These are phyloP conservation scores for Dendrophyllia cribrosa DNA, from an alignment of 64 coral and sea anemone genomes.

Conservation along the genomic window DNA sequence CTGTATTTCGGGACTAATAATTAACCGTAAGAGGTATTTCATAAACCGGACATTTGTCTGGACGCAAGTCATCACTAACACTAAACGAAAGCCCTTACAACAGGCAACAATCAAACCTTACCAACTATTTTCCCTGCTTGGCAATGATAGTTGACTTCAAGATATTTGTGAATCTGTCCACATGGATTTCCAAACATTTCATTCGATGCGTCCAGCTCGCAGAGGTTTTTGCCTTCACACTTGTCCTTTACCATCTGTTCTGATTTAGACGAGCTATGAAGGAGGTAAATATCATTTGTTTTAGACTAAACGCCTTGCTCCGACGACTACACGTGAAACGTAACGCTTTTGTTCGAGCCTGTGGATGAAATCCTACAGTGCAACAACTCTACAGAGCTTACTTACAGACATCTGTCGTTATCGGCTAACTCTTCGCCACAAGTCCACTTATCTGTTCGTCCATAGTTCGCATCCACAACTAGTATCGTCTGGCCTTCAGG, in stretches of 20 bases:
- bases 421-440: slow-evolving; percentile 18
- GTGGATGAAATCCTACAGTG: too few species aligned
- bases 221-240: slow-evolving; percentile 42
- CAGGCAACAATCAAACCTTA: neutral
- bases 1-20: too few species aligned
- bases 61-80: too few species aligned
- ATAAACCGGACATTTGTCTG: too few species aligned
- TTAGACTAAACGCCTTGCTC: too few species aligned
- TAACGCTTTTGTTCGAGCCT: too few species aligned
- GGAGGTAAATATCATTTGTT: neutral
- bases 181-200: slow-evolving; percentile 64
- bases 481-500: slow-evolving; percentile 12
- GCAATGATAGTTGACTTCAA: slow-evolving; percentile 42
- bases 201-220: slow-evolving; percentile 63
- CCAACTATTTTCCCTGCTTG: slow-evolving; percentile 11
- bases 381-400: too few species aligned
- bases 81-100: too few species aligned
- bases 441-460: slow-evolving; percentile 47
- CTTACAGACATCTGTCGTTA: slow-evolving; percentile 3
- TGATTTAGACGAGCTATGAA: slow-evolving; percentile 31
- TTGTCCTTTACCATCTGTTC: slow-evolving; percentile 36
- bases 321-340: too few species aligned
- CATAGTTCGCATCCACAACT: slow-evolving; percentile 40
- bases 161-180: slow-evolving; percentile 74
- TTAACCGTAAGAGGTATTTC: too few species aligned